Base-by-base conservation (phyloP, 2,888 invertebrate genomes). In the Coenonympha glycerion region DNA sequence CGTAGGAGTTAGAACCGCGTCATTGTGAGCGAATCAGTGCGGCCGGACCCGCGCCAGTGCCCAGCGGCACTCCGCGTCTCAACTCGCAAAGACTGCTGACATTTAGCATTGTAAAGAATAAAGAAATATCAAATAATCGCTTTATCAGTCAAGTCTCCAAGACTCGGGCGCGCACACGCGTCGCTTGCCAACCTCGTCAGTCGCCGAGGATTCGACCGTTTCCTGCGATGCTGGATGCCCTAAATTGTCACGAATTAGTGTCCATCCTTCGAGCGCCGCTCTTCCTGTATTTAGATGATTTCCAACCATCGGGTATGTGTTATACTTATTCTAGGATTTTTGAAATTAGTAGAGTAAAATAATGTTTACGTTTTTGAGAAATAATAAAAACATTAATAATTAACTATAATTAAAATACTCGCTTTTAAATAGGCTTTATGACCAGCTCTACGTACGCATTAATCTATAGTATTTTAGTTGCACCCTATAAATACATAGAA, bases 241-340 rank as follows among this genome's bases (percentile, higher is more conserved):
- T 49, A 49, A 49, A 49, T 51, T 11, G 26, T 44, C 22, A 41
- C 41, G 21, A 52, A 52, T 49, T 45, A 52, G 36, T 31, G 48
- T 13, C 31, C 30, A 37, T 55, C 41, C 28, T 30, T n/a, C 11
- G 19, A 52, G 47, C 49, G 36, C 37, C 21, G 13, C 16, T 19
- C 49, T 16, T 55, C 52, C 49, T 45, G 49, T 37, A 26, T 13
- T 28, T 49, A 22, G 30, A 30, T 16, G 21, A 11, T 47, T 36
- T 48, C 6, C 19, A 31, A 24, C 16, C 15, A 44, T 30, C 33
- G 5, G 45, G 54, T 54, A 52, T 30, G 52, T 47, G 28, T 48
- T 19, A 19, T 11, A 26, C 8, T 15, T 15, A 3, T 15, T 33
- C 16, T 1, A 13, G 0, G 2, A 6, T 8, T 15, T 15, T 9